A percentile compares a stretch with the other conserved stretches of the same genome.
phyloP scores from a whole-genome alignment of 2,888 invertebrate genomes.

The Cepaea hortensis region DNA sequence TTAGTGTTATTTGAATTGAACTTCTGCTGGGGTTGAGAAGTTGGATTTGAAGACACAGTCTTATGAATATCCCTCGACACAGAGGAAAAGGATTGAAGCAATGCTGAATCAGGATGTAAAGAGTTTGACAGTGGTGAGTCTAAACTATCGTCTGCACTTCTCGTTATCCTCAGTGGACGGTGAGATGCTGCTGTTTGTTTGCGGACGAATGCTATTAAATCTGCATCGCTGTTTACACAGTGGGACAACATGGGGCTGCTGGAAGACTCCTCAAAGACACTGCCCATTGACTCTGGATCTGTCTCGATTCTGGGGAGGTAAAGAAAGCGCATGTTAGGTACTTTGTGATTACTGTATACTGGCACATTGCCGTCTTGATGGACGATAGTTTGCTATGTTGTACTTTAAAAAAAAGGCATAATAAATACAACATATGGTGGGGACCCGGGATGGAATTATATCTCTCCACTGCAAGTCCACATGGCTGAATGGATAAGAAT shows the following conservation, averaged over 20 bases:
- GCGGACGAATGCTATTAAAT: constrained; percentile 50
- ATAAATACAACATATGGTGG: no score
- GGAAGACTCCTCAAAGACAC: constrained; percentile 67
- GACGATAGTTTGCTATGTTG: no score
- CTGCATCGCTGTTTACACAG: constrained; percentile 65
- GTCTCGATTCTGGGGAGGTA: constrained; percentile 65
- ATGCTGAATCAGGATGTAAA: constrained; percentile 27
- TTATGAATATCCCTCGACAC: constrained; percentile 22
- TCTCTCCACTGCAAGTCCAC: no score
- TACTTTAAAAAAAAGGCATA: no score
- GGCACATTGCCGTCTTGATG: no score
- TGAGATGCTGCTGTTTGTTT: constrained; percentile 51
- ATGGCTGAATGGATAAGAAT: no score
- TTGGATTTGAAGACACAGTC: background rate
- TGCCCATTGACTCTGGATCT: constrained; percentile 71
- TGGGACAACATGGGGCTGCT: constrained; percentile 66
- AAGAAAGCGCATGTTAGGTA: background rate
- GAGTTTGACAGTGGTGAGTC: constrained; percentile 41
- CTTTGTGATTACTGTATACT: no score
- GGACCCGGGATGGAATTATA: no score
- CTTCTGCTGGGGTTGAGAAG: background rate
- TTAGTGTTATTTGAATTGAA: constrained; percentile 14
- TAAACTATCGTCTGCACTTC: constrained; percentile 60
- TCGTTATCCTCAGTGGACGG: constrained; percentile 57
- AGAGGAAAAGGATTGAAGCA: constrained; percentile 7